A percentile compares a stretch with the other conserved stretches of the same genome.
Conservation (phyloP, 2,888 invertebrate species). For the Eristalis intricaria region DNA sequence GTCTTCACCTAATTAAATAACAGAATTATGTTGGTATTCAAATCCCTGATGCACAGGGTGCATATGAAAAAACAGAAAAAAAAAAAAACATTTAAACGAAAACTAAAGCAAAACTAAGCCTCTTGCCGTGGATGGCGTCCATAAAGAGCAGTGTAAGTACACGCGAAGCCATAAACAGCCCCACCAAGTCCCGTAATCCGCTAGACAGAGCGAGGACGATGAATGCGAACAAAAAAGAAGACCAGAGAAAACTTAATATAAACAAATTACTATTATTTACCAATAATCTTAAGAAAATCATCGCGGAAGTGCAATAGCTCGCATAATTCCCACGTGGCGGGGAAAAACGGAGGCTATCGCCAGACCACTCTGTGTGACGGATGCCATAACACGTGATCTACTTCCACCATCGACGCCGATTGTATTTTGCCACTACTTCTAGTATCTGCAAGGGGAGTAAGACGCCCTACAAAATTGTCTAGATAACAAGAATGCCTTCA, state of each 20-base stretch:
- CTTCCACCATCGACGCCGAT: too few species aligned
- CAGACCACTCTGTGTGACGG: too few species aligned
- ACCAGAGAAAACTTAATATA: background rate
- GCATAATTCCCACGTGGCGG: background rate
- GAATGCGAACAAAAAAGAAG: background rate
- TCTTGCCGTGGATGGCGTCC: too few species aligned
- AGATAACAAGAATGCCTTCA: too few species aligned
- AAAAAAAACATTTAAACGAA: too few species aligned
- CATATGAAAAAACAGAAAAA: background rate
- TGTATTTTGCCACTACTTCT: too few species aligned
- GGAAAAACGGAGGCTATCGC: too few species aligned
- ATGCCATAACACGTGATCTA: too few species aligned
- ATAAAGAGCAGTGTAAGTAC: too few species aligned
- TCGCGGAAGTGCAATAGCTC: slow-evolving; percentile 4
- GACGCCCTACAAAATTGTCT: too few species aligned
- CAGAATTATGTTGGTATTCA: background rate
- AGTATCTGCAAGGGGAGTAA: too few species aligned
- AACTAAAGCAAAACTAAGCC: background rate
- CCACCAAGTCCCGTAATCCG: background rate
- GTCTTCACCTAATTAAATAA: background rate
- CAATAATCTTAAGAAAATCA: background rate
- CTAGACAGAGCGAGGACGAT: background rate
- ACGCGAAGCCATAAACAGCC: slow-evolving; percentile 5
- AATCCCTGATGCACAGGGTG: background rate
- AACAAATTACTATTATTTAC: background rate